Evolutionary conservation across 2,888 invertebrate species (phyloP).

Genomic region (Ornithoptera alexandrae): DNA sequence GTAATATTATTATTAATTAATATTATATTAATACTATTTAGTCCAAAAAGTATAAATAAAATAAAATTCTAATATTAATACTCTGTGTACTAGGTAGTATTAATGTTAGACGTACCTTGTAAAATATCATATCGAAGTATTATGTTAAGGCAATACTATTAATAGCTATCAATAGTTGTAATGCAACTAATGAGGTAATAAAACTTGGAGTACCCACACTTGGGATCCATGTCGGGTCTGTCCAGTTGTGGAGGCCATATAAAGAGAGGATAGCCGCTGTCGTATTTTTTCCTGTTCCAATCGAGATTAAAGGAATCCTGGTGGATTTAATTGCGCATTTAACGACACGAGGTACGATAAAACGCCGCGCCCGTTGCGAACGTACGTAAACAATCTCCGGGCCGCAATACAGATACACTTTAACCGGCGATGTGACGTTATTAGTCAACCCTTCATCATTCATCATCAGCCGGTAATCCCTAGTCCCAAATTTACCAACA

Average conservation of each 20-base stretch:
- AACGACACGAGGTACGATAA: slow-evolving; percentile 4
- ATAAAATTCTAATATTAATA: no score
- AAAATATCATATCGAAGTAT: no score
- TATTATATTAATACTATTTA: no score
- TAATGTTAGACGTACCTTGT: no score
- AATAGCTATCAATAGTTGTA: not conserved
- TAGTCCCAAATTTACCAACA: no score
- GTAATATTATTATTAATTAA: no score
- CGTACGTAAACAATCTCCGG: not conserved
- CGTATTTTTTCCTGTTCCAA: slow-evolving; percentile 10
- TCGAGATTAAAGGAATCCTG: slow-evolving; percentile 7
- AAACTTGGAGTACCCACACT: slow-evolving; percentile 4
- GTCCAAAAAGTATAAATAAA: no score
- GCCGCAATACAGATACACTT: not conserved
- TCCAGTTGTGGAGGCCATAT: slow-evolving; percentile 18
- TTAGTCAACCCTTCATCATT: no score
- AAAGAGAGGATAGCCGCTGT: slow-evolving; percentile 8
- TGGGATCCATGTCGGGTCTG: not conserved
- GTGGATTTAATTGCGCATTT: slow-evolving; percentile 15
- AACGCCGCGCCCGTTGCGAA: not conserved
- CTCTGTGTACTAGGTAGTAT: no score
- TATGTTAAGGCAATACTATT: no score
- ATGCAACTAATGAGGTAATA: slow-evolving; percentile 12
- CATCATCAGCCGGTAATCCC: no score
- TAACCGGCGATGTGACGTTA: not conserved